Evolutionary conservation across 2,113 vertebrate genomes (phyloP).

Genomic region (Turdus rufiventris): DNA sequence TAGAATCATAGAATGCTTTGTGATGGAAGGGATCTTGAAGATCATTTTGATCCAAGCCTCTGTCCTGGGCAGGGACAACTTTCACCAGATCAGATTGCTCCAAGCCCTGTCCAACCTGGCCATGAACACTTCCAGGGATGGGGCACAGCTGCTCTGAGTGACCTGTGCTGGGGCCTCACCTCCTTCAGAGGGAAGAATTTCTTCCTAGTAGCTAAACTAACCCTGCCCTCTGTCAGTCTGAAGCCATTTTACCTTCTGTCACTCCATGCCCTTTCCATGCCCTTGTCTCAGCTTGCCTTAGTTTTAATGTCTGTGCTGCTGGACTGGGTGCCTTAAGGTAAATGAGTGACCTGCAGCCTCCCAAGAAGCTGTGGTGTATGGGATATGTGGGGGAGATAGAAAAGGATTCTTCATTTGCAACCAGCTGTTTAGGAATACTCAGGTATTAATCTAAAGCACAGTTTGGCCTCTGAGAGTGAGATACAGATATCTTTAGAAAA

Average conservation of each 20-base stretch:
- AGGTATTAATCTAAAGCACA: background rate
- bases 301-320: background rate
- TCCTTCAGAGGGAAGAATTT: background rate
- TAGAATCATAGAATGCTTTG: background rate
- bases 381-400: accelerated
- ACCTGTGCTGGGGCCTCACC: accelerated
- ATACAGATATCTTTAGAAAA: background rate
- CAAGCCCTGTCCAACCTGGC: background rate
- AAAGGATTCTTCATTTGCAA: background rate
- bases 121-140: background rate
- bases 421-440: background rate
- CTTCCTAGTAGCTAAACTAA: background rate
- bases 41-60: background rate
- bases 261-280: background rate
- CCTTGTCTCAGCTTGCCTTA: background rate
- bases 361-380: too few relatives aligned
- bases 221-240: background rate
- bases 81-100: background rate
- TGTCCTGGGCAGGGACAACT: background rate
- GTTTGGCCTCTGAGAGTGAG: background rate
- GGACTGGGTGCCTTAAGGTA: background rate
- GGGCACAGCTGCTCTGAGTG: background rate
- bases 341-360: background rate
- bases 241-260: background rate
- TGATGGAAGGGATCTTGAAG: background rate